Evolutionary conservation across 2,888 invertebrate genomes (phyloP).

Genomic region (Belgica antarctica): DNA sequence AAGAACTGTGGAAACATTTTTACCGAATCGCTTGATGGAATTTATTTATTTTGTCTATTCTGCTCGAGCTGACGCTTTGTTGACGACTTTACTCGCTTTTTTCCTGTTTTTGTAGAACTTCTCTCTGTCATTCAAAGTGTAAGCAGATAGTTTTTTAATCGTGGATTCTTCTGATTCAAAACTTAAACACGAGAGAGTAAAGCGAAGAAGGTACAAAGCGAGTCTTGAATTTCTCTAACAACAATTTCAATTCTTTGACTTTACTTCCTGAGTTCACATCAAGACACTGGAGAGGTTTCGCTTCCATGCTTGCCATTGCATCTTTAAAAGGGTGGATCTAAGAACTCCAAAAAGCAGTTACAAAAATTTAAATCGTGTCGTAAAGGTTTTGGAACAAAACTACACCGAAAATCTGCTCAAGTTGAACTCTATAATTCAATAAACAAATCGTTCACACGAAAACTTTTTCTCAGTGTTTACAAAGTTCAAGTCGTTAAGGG

Average conservation of each 20-base stretch:
- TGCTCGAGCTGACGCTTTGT: background rate
- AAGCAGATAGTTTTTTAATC: conserved; percentile 28
- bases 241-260: background rate
- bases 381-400: too few relatives aligned
- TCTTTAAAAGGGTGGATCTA: background rate
- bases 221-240: conserved; percentile 23
- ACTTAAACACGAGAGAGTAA: conserved; percentile 22
- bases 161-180: conserved; percentile 31
- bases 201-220: too few relatives aligned
- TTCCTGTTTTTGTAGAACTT: background rate
- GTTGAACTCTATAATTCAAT: too few relatives aligned
- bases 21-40: conserved; percentile 38
- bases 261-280: conserved; percentile 29
- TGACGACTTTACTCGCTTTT: conserved; percentile 26
- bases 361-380: too few relatives aligned
- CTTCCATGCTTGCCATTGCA: background rate
- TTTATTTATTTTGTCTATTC: conserved; percentile 27
- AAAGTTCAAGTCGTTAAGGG: too few relatives aligned
- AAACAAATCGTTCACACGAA: too few relatives aligned
- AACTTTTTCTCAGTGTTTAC: too few relatives aligned
- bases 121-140: conserved; percentile 26
- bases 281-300: conserved; percentile 4
- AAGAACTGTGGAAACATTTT: conserved; percentile 24
- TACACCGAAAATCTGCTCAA: too few relatives aligned
- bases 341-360: too few relatives aligned